phyloP scores from a whole-genome alignment of 2,888 invertebrate genomes.

The Tenthredo scrophulariae region DNA sequence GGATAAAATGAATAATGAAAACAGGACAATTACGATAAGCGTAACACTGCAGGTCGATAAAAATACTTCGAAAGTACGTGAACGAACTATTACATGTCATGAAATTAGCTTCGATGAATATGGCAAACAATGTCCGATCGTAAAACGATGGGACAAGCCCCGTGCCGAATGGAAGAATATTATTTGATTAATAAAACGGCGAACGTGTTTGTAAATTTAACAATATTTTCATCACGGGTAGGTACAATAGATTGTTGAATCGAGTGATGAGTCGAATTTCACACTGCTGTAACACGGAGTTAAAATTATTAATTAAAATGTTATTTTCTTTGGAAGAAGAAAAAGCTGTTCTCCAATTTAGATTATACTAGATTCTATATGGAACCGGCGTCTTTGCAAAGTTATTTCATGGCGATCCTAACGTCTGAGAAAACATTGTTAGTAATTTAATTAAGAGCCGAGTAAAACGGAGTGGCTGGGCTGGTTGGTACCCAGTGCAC shows the following conservation, averaged over 20 bases:
- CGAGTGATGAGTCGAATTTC: background rate
- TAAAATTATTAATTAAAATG: background rate
- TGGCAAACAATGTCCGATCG: too few relatives aligned
- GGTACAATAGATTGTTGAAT: too few relatives aligned
- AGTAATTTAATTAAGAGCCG: conserved; percentile 55
- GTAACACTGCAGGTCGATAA: too few relatives aligned
- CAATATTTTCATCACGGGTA: background rate
- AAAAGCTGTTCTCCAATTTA: background rate
- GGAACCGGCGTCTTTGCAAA: conserved; percentile 31
- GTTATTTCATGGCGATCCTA: conserved; percentile 46
- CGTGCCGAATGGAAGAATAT: background rate
- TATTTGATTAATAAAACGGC: background rate
- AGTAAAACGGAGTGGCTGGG: background rate
- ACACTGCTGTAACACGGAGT: background rate
- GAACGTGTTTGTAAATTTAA: background rate
- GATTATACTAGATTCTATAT: conserved; percentile 26
- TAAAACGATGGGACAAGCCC: too few relatives aligned
- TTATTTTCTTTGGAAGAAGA: background rate
- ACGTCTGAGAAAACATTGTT: conserved; percentile 52
- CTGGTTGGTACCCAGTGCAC: background rate
- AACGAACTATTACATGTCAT: too few relatives aligned
- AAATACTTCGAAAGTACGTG: too few relatives aligned
- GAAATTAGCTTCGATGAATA: too few relatives aligned
- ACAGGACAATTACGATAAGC: too few relatives aligned
- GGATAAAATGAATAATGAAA: too few relatives aligned